These are phyloP conservation scores for Eleginops maclovinus DNA, from an alignment of 2,113 vertebrate species.

Conservation along the genomic window DNA sequence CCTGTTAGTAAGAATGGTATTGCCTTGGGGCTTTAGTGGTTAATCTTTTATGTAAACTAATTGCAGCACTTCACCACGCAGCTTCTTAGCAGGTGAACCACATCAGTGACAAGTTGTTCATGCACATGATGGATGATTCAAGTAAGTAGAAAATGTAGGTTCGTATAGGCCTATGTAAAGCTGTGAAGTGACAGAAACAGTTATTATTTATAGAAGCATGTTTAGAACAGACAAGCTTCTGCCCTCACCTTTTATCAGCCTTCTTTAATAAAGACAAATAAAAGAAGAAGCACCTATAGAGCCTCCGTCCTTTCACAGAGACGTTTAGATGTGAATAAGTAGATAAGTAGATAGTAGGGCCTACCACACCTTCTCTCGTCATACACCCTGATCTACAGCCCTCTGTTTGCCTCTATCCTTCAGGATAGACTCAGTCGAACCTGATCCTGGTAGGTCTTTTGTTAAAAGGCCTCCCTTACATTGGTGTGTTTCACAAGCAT, in stretches of 20 bases:
- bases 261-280: conserved; percentile 1
- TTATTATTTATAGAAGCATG: background rate
- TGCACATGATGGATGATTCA: background rate
- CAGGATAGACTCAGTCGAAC: conserved; percentile 78
- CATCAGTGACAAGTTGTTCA: background rate
- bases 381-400: conserved; percentile 50
- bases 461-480: conserved; percentile 68
- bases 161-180: background rate
- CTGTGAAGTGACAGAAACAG: background rate
- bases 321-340: conserved; percentile 78
- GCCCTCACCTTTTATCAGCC: conserved; percentile 16
- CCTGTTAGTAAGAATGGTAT: background rate
- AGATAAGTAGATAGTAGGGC: conserved; percentile 34
- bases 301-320: conserved; percentile 47
- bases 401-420: conserved; percentile 43
- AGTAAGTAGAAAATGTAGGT: background rate
- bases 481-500: conserved; percentile 76
- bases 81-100: background rate
- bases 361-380: conserved; percentile 56
- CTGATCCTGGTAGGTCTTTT: conserved; percentile 76
- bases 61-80: background rate
- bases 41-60: background rate
- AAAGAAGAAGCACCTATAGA: conserved; percentile 7
- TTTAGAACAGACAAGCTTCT: background rate
- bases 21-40: background rate